Percentiles rank a stretch among this genome's conserved stretches.
These are phyloP conservation scores for Myotis brandtii DNA, from an alignment of 2,113 vertebrate species.

Conservation along the genomic window DNA sequence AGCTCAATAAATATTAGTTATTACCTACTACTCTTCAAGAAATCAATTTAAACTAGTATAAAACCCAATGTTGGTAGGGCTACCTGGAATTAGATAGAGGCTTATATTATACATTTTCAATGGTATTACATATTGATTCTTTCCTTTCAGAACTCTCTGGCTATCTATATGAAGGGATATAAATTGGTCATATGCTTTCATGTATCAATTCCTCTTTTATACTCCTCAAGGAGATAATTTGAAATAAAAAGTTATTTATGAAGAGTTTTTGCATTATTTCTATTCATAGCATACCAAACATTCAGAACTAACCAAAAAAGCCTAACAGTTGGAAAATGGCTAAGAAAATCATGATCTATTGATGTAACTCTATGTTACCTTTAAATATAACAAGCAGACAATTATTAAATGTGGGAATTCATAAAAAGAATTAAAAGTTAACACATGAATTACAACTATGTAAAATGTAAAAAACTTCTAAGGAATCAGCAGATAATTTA, in stretches of 20 bases:
- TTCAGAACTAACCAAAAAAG: not conserved
- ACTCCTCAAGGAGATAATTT: conserved; percentile 7
- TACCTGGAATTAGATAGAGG: not conserved
- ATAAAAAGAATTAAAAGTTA: conserved; percentile 68
- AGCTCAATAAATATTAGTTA: not conserved
- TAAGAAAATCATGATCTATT: not conserved
- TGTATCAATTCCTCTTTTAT: not conserved
- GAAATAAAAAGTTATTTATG: not conserved
- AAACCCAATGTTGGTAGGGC: not conserved
- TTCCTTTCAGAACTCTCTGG: conserved; percentile 24
- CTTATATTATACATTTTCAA: conserved; percentile 29
- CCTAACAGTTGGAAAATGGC: not conserved
- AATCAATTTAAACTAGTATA: conserved; percentile 42
- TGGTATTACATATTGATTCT: not conserved
- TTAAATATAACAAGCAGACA: conserved; percentile 5
- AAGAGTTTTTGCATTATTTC: not conserved
- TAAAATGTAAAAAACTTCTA: conserved; percentile 50
- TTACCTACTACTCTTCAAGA: conserved; percentile 24
- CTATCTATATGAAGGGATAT: not conserved
- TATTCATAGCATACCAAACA: not conserved
- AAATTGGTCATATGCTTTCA: not conserved
- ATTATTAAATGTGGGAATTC: not conserved
- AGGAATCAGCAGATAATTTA: conserved; percentile 48
- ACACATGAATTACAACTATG: not conserved
- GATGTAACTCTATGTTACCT: conserved; percentile 20